Percentiles rank a stretch among this genome's conserved stretches.
Conservation (phyloP, 2,888 invertebrate genomes). For the Hirtodrosophila confusa region DNA sequence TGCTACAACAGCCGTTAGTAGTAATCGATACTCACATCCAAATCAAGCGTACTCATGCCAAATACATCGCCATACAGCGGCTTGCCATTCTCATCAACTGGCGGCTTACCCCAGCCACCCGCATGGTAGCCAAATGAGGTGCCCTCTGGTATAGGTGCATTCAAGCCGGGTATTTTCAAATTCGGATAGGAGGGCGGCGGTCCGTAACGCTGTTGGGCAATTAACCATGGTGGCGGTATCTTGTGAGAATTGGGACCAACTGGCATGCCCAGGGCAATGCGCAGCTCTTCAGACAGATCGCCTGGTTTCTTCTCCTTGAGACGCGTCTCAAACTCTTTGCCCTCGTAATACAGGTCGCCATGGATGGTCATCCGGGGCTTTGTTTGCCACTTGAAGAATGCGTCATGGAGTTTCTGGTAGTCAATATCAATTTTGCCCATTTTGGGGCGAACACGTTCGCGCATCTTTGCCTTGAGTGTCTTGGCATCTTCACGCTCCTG, state of each 20-base stretch:
- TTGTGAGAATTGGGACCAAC: conserved; percentile 96
- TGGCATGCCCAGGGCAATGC: conserved; percentile 99
- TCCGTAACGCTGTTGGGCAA: conserved; percentile 90
- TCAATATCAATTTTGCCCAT: conserved; percentile 99
- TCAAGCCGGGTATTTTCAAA: conserved; percentile 98
- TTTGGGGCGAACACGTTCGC: conserved; percentile 98
- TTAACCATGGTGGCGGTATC: conserved; percentile 96
- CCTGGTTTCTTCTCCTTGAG: conserved; percentile 99
- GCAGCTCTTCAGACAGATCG: conserved; percentile 96
- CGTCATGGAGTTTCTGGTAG: conserved; percentile 99
- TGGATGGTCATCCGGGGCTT: conserved; percentile 99
- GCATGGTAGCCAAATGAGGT: conserved; percentile 99
- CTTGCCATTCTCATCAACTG: conserved; percentile 98
- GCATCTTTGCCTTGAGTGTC: conserved; percentile 97
- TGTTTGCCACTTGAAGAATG: conserved; percentile 99
- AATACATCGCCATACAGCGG: conserved; percentile 99
- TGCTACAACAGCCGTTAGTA: too few species aligned
- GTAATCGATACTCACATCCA: conserved; percentile 86
- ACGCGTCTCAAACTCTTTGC: conserved; percentile 99
- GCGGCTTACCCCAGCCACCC: conserved; percentile 99
- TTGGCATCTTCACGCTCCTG: conserved; percentile 99
- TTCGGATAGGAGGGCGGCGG: conserved; percentile 99
- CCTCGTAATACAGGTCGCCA: conserved; percentile 99
- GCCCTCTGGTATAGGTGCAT: conserved; percentile 98
- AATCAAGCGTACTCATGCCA: conserved; percentile 90